These are phyloP conservation scores for Hecatera dysodea DNA, from an alignment of 2,888 invertebrate genomes.

Conservation along the genomic window DNA sequence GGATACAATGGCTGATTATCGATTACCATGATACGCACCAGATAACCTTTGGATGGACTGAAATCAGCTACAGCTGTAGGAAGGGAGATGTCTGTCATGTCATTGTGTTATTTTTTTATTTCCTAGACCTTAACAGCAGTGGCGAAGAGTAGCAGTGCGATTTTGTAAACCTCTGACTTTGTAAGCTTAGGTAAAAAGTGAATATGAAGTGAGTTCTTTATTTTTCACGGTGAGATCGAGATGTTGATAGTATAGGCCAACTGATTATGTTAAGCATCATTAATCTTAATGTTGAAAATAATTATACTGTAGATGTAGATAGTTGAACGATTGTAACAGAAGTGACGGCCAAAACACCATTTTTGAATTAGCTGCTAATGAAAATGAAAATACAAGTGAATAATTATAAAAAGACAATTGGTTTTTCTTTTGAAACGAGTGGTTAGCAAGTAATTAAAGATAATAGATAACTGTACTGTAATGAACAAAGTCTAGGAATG, in stretches of 20 bases:
- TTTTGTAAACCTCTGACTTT: no score
- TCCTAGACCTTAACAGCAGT: no score
- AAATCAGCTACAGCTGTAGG: background rate
- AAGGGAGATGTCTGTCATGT: background rate
- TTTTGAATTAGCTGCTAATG: background rate
- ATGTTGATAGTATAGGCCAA: no score
- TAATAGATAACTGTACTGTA: background rate
- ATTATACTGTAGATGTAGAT: background rate
- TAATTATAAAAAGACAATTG: slow-evolving; percentile 2
- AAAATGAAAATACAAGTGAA: background rate
- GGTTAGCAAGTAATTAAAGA: slow-evolving; percentile 11
- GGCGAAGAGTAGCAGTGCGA: no score
- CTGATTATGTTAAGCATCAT: background rate
- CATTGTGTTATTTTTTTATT: no score
- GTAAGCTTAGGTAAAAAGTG: no score
- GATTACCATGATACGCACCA: no score
- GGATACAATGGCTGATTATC: no score
- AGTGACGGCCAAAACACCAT: background rate
- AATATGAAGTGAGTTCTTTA: no score
- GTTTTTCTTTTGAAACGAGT: slow-evolving; percentile 18
- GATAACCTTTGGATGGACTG: no score
- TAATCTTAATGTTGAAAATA: background rate
- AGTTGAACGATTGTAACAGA: background rate
- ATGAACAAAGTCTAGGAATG: background rate
- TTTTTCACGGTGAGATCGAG: no score